Conservation (phyloP, 2,888 invertebrate genomes). For the Sinopyrophorus schimmeli region DNA sequence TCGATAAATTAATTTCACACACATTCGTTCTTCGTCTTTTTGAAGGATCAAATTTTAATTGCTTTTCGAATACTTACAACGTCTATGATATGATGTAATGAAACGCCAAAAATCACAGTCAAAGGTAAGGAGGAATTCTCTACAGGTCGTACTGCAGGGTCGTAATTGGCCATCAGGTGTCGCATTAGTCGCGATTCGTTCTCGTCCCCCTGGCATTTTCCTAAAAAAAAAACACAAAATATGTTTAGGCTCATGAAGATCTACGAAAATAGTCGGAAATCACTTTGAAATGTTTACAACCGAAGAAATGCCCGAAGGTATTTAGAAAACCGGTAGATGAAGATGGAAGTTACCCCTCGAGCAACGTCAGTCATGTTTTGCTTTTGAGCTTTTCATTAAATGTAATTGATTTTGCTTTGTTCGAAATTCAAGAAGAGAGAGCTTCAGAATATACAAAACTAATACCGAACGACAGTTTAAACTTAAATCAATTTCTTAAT, state of each 20-base stretch:
- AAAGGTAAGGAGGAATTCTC: slow-evolving; percentile 76
- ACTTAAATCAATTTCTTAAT: no score
- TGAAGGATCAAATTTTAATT: slow-evolving; percentile 16
- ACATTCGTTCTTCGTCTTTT: no score
- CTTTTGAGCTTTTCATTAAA: slow-evolving; percentile 10
- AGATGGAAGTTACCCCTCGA: slow-evolving; percentile 7
- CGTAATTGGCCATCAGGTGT: slow-evolving; percentile 74
- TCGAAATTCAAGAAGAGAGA: neutral
- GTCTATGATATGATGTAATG: slow-evolving; percentile 83
- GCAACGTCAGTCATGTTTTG: slow-evolving; percentile 4
- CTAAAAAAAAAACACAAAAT: slow-evolving; percentile 29
- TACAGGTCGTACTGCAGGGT: slow-evolving; percentile 77
- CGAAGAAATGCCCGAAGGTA: neutral
- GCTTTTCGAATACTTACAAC: slow-evolving; percentile 67
- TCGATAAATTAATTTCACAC: no score
- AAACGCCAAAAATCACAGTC: slow-evolving; percentile 78
- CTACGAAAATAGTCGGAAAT: neutral
- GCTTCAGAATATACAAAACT: slow-evolving; percentile 1
- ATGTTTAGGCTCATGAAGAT: no score
- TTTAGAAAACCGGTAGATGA: slow-evolving; percentile 7
- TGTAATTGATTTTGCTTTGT: slow-evolving; percentile 12
- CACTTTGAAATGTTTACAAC: neutral
- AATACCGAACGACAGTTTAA: slow-evolving; percentile 4
- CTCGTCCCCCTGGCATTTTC: slow-evolving; percentile 58
- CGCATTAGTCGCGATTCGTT: slow-evolving; percentile 74